These are phyloP conservation scores for Drosophila quinaria DNA, from an alignment of 2,888 invertebrate species.

Conservation along the genomic window DNA sequence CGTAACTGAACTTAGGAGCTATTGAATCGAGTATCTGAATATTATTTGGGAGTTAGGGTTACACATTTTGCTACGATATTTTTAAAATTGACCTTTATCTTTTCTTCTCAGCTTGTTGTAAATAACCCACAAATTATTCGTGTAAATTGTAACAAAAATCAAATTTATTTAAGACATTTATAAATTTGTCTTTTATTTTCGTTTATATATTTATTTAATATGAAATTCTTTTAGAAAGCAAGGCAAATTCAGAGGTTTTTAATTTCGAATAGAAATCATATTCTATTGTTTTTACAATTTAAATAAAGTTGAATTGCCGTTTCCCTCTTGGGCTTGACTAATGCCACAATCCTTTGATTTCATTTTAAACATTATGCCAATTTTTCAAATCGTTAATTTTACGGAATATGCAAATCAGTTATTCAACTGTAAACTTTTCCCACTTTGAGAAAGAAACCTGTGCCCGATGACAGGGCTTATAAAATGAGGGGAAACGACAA, in stretches of 20 bases:
- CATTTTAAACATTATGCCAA: slow-evolving; percentile 40
- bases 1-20: too few species aligned
- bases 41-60: too few species aligned
- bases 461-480: slow-evolving; percentile 53
- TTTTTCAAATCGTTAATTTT: slow-evolving; percentile 76
- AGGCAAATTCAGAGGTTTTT: neutral
- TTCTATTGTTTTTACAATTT: neutral
- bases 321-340: neutral
- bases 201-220: neutral
- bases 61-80: too few species aligned
- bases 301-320: neutral
- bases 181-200: too few species aligned
- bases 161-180: too few species aligned
- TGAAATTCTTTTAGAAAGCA: neutral
- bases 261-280: neutral
- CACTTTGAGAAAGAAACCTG: slow-evolving; percentile 21
- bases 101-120: too few species aligned
- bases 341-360: slow-evolving; percentile 22
- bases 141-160: too few species aligned
- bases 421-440: slow-evolving; percentile 62
- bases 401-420: slow-evolving; percentile 69
- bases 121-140: too few species aligned
- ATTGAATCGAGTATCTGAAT: too few species aligned
- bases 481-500: slow-evolving; percentile 14
- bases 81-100: too few species aligned